phyloP scores from a whole-genome alignment of 2,797 vertebrate genomes.

The Anguilla megastoma region DNA sequence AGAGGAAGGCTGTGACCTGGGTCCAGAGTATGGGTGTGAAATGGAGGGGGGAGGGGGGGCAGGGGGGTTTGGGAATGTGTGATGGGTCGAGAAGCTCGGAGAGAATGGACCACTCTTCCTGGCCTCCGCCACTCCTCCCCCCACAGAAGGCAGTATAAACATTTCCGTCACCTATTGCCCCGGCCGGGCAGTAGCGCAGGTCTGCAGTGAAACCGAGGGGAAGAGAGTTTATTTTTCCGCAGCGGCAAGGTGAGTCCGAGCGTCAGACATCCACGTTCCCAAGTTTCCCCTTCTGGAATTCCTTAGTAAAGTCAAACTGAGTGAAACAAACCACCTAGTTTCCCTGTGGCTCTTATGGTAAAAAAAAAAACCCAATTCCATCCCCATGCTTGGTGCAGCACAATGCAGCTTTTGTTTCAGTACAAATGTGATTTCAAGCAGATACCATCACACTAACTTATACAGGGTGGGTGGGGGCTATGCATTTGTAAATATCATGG shows the following conservation, averaged over 20 bases:
- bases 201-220: neutral
- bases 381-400: neutral
- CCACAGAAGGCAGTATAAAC: slow-evolving; percentile 20
- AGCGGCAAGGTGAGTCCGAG: neutral
- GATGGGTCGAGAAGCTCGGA: neutral
- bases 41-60: neutral
- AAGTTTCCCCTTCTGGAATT: neutral
- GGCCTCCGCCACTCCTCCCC: neutral
- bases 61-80: neutral
- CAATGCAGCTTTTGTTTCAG: neutral
- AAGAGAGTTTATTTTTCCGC: neutral
- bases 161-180: slow-evolving; percentile 11
- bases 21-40: neutral
- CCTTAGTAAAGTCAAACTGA: neutral
- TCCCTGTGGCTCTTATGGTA: neutral
- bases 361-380: neutral
- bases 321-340: neutral
- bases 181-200: too few relatives aligned
- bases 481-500: neutral
- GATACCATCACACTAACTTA: neutral
- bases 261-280: neutral
- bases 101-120: neutral
- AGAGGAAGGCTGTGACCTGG: neutral
- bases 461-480: neutral
- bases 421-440: slow-evolving; percentile 5